phyloP scores from a whole-genome alignment of 2,888 invertebrate species.

The Drosophila vallismaia region DNA sequence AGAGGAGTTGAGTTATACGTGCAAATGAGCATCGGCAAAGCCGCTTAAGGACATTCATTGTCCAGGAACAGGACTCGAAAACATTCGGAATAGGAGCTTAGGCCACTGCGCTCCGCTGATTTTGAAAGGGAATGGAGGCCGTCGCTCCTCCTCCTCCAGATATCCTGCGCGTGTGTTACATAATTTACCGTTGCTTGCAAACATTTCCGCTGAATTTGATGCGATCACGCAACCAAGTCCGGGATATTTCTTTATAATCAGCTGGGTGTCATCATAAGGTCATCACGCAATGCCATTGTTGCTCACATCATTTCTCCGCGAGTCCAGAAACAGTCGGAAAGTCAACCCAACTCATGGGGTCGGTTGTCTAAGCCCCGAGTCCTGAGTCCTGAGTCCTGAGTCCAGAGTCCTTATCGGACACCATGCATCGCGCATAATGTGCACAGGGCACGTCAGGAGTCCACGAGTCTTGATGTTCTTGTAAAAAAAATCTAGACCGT shows the following conservation, averaged over 20 bases:
- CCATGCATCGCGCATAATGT: conserved; percentile 74
- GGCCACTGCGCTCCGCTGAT: conserved; percentile 71
- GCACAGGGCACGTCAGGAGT: conserved; percentile 61
- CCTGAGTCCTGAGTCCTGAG: conserved; percentile 39
- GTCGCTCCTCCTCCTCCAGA: conserved; percentile 46
- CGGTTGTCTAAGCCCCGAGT: not conserved
- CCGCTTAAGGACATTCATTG: conserved; percentile 70
- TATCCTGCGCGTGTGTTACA: conserved; percentile 59
- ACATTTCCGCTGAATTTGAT: conserved; percentile 76
- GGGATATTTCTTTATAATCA: conserved; percentile 73
- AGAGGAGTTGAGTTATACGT: conserved; percentile 47
- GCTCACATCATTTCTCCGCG: conserved; percentile 49
- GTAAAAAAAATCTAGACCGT: not conserved
- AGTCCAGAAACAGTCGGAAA: conserved; percentile 17
- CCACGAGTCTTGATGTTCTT: conserved; percentile 17
- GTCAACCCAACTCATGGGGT: conserved; percentile 57
- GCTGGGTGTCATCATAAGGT: conserved; percentile 82
- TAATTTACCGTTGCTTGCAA: conserved; percentile 74
- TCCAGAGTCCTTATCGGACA: conserved; percentile 62
- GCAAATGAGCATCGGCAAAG: conserved; percentile 73
- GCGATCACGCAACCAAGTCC: conserved; percentile 51
- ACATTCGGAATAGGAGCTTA: conserved; percentile 50
- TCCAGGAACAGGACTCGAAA: conserved; percentile 37
- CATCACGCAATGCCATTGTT: conserved; percentile 67
- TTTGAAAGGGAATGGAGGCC: conserved; percentile 59